Evolutionary conservation across 1,140 invertebrate species (phyloP).

Genomic region (Proctacanthus coquilletti): DNA sequence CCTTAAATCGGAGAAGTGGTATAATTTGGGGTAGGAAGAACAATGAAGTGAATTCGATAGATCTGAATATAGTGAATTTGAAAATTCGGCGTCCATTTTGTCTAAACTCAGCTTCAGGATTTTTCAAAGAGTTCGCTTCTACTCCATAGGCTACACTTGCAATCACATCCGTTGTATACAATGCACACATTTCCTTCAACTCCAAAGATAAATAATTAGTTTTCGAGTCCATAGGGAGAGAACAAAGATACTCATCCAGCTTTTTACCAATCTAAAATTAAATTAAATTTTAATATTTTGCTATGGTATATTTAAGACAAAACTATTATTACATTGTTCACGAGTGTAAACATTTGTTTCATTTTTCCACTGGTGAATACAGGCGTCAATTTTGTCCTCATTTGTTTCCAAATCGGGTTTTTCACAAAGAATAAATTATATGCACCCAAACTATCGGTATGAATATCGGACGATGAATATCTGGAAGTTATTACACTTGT

Average conservation of each 20-base stretch:
- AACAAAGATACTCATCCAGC: slow-evolving; percentile 10
- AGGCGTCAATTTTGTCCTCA: slow-evolving; percentile 35
- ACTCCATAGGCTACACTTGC: slow-evolving; percentile 42
- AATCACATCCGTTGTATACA: slow-evolving; percentile 41
- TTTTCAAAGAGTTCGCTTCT: slow-evolving; percentile 34
- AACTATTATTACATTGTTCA: slow-evolving; percentile 30
- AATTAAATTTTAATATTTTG: background rate
- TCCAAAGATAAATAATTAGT: no score
- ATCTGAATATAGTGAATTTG: slow-evolving; percentile 34
- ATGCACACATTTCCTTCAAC: slow-evolving; percentile 32
- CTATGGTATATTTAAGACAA: no score
- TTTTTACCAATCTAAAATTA: slow-evolving; percentile 14
- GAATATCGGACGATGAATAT: slow-evolving; percentile 14
- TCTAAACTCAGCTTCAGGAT: slow-evolving; percentile 32
- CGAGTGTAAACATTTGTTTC: slow-evolving; percentile 36
- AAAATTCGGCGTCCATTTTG: slow-evolving; percentile 32
- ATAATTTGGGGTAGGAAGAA: slow-evolving; percentile 30
- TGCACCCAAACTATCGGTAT: slow-evolving; percentile 15
- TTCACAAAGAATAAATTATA: slow-evolving; percentile 24
- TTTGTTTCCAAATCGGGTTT: slow-evolving; percentile 32
- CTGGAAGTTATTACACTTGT: slow-evolving; percentile 4
- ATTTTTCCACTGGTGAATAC: slow-evolving; percentile 39
- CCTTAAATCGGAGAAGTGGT: slow-evolving; percentile 12
- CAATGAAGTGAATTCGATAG: slow-evolving; percentile 31
- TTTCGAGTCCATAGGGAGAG: slow-evolving; percentile 3